Evolutionary conservation across 2,888 invertebrate genomes (phyloP), one percentile per base, ranked within the genome.

Genomic region (Drosophila monieri): DNA sequence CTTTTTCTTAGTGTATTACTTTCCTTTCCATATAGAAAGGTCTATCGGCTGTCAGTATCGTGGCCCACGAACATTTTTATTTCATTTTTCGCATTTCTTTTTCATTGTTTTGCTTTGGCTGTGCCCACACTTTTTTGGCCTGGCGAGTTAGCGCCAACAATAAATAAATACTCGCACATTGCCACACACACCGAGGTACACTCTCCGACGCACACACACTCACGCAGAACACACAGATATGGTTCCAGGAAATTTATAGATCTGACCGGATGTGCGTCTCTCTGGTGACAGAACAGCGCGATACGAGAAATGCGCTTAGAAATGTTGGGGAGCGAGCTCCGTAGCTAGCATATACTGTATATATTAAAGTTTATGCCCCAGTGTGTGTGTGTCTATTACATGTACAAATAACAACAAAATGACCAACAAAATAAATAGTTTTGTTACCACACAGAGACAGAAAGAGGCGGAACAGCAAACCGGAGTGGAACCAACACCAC

Each of bases 381-480:
- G 53, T 49, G 39, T 48, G 52, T 58, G 64, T 79, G 79, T 76
- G 80, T 88, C 83, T 83, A 88, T 85, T 85, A 83, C 83, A 87
- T 77, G 81, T 85, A 84, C 85, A 84, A 85, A 80, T 80, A 78
- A 80, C 76, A 85, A 73, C 79, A 85, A 84, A 88, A 80, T 85
- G 85, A 78, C 80, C 88, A 85, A 83, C 84, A 85, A 83, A 83
- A 85, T 85, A 85, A 85, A 85, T 85, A 88, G 88, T 85, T 88
- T 85, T 80, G 67, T 73, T 83, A 74, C 83, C 83, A 74, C 79
- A 81, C 68, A 60, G 54, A 71, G 74, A 70, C 80, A 83, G 78
- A 10, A 21, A 21, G 10, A 10, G 60, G 61, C 35, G 56, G 35
- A 52, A 51, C 43, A 56, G 60, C 43, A 37, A 47, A 43, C 57